Evolutionary conservation across 2,797 vertebrate genomes (phyloP), one percentile per base, ranked within the genome.

Genomic region (Characodon lateralis): DNA sequence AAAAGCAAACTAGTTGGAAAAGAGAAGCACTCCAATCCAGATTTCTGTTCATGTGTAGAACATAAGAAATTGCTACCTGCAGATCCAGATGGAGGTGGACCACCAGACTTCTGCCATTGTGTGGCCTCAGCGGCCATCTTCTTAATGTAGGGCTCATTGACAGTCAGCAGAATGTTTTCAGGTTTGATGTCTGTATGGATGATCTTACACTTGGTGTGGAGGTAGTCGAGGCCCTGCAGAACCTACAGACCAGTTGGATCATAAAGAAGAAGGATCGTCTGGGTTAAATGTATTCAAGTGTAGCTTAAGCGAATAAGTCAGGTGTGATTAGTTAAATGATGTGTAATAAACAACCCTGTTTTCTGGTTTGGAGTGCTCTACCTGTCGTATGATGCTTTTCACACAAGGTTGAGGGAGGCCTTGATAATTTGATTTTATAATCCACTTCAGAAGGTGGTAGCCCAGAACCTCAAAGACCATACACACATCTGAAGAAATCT

Each of bases 381-480:
- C 98, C 95, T 99, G 98, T 66, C 93, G 93, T 87, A 99, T 98
- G 83, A 99, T 99, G 94, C 95, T 97, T 94, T 97, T 98, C 73
- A 99, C 98, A 86, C 97, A 98, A 58, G 96, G 95, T 24, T 96
- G 93, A 0, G 98, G 98, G 83, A 99, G 95, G 22, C 98, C 98
- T 92, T 98, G 98, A 90, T 99, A 99, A 91, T 98, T 99, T 5
- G 98, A 99, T 85, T 99, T 99, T 91, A 99, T 99, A 92, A 99
- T 99, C 98, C 98, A 99, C 89, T 99, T 99, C 41, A 99, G 95
- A 8, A 99, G 95, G 91, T 99, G 98, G 89, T 99, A 98, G 0
- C 98, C 98, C 77, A 99, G 93, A 74, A 99, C 98, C 93, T 99
- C 98, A 92, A 99, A 99, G 59, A 99, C 98, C 98, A 99, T 99